Conservation (phyloP, 2,797 vertebrate genomes). For the Intellagama lesueurii region DNA sequence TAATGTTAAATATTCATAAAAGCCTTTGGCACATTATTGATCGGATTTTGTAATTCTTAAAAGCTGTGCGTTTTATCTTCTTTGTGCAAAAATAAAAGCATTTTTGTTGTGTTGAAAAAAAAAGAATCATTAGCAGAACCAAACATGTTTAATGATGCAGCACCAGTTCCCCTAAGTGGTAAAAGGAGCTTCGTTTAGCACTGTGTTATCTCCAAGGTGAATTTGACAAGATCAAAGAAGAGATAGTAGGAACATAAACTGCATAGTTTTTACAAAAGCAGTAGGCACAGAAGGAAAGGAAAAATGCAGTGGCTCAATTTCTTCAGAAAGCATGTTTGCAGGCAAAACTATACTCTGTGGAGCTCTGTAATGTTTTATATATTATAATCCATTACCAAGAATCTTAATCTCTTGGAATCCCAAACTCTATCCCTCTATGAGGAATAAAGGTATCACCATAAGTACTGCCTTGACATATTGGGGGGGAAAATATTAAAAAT, state of each 20-base stretch:
- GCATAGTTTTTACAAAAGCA: conserved; percentile 50
- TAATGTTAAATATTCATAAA: conserved; percentile 22
- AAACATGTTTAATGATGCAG: not conserved
- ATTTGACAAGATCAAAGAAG: conserved; percentile 64
- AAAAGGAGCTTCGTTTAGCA: conserved; percentile 14
- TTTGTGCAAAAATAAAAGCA: not conserved
- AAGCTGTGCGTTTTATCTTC: conserved; percentile 18
- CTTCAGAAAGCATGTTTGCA: conserved; percentile 36
- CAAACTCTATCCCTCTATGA: not conserved
- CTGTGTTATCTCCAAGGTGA: conserved; percentile 34
- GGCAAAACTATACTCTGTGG: not conserved
- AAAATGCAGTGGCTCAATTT: not conserved
- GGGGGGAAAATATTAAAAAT: too few relatives aligned
- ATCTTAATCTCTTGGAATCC: not conserved
- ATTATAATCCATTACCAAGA: not conserved
- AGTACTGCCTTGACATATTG: not conserved
- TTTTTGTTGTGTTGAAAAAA: conserved; percentile 31
- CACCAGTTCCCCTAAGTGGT: not conserved
- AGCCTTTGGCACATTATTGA: conserved; percentile 51
- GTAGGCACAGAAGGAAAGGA: not conserved
- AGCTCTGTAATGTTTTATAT: not conserved
- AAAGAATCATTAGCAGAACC: not conserved
- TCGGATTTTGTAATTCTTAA: conserved; percentile 18
- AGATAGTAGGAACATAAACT: conserved; percentile 45
- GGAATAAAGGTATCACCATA: not conserved